Base-by-base conservation (phyloP, 2,797 vertebrate genomes). In the Anas bahamensis region DNA sequence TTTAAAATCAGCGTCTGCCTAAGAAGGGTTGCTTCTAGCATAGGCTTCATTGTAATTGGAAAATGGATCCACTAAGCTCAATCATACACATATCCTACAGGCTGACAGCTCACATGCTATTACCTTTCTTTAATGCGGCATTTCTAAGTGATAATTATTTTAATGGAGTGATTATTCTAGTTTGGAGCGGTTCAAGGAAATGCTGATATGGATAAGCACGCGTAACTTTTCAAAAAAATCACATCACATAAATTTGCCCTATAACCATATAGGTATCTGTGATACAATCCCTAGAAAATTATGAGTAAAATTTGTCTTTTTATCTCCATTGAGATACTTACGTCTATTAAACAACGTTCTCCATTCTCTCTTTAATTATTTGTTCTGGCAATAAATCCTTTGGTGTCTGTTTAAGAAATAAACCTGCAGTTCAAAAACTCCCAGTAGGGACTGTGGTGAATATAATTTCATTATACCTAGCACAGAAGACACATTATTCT, bases 121-220 rank as follows among this genome's bases (percentile, higher is more conserved):
- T 76, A 52, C 79, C 78, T 90, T 94, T 61, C 42, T 83, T 76
- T 52, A 79, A 78, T 56, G 74, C 48, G 72, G 42, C 35, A 59
- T 82, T 96, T 96, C 18, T 73, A 85, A 94, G 74, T 92, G 68
- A 65, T 80, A 81, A 92, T 88, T 96, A 90, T 86, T 86, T 74
- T 95, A 93, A 69, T 86, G 31, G 65, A 61, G n/a, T 75, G 28
- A 42, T 77, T 48, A 82, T 63, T 89, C 76, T 81, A 83, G 48
- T 84, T 89, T 86, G 66, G 50, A 86, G 60, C 21, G 35, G 21
- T 66, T 71, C 52, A 56, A 94, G 79, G 55, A 75, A 46, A 83
- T 95, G 94, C 72, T 83, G 64, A 82, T 73, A 74, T 7, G 4
- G 50, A 17, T 55, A 78, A 83, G 73, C 16, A 65, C 37, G 41